Percentiles rank a stretch among this genome's conserved stretches.
Conservation (phyloP, 2,113 vertebrate species). For the crab-eating macaque (Macaca fascicularis) region DNA sequence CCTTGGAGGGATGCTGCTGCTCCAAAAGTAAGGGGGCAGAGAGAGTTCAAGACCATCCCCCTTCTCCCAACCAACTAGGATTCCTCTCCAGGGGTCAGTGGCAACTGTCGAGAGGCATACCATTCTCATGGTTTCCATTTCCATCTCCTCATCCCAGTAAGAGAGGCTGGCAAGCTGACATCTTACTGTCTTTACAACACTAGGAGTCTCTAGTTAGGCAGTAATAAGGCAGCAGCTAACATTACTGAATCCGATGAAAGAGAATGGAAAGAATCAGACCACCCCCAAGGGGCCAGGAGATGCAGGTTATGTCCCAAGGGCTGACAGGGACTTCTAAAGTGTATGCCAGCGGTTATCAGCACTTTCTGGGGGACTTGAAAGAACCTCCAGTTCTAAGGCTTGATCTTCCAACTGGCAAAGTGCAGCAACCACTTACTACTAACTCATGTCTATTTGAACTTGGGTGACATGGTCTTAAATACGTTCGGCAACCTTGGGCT, state of each 20-base stretch:
- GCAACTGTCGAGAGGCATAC: background rate
- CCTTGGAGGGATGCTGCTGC: too few relatives aligned
- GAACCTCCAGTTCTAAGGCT: background rate
- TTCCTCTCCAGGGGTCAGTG: background rate
- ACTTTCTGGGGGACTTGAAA: background rate
- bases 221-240: background rate
- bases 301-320: background rate
- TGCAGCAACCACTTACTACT: background rate
- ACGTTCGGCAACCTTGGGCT: background rate
- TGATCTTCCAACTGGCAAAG: background rate
- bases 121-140: background rate
- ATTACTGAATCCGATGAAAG: background rate
- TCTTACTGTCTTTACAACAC: background rate
- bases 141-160: background rate
- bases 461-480: background rate
- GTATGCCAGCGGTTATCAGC: background rate
- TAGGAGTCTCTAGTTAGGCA: background rate
- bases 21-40: background rate
- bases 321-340: background rate
- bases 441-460: background rate
- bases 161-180: background rate
- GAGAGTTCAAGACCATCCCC: too few relatives aligned
- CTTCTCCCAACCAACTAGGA: background rate
- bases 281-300: background rate
- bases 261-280: background rate